These are phyloP conservation scores for Pantala flavescens DNA, from an alignment of 1,140 invertebrate species.

Conservation along the genomic window DNA sequence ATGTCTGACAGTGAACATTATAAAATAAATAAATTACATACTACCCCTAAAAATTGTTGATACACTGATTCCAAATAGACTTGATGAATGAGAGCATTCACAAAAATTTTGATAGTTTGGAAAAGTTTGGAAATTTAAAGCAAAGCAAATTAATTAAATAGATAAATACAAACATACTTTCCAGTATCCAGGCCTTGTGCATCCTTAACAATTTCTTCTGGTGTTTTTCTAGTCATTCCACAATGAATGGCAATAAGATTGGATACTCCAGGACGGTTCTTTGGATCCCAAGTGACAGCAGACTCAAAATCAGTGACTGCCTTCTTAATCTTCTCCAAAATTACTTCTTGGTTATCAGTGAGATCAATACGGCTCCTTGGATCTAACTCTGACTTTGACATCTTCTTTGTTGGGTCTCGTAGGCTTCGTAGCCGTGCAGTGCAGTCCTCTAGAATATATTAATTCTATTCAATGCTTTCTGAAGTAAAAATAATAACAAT, in stretches of 20 bases:
- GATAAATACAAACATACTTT: neutral
- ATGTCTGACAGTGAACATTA: too few species aligned
- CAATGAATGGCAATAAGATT: constrained; percentile 83
- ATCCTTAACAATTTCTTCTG: constrained; percentile 46
- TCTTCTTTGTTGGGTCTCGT: constrained; percentile 79
- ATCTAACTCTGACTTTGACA: constrained; percentile 92
- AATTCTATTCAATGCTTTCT: too few species aligned
- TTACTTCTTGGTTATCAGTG: constrained; percentile 64
- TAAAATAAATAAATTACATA: too few species aligned
- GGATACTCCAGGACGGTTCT: constrained; percentile 68
- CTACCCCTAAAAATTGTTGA: too few species aligned
- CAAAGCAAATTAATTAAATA: too few species aligned
- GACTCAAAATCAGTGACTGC: constrained; percentile 85
- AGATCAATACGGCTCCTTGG: constrained; percentile 67
- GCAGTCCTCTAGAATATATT: constrained; percentile 22
- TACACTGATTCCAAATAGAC: too few species aligned
- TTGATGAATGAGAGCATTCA: too few species aligned
- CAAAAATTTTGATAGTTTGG: too few species aligned
- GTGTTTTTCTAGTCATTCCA: constrained; percentile 52
- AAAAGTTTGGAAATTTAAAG: too few species aligned
- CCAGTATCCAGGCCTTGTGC: neutral
- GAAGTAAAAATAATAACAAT: too few species aligned
- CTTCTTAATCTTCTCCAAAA: constrained; percentile 77
- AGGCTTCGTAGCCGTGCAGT: constrained; percentile 59
- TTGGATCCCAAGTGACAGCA: constrained; percentile 68